phyloP scores from a whole-genome alignment of 2,113 vertebrate species.

The Chaetodon auriga region DNA sequence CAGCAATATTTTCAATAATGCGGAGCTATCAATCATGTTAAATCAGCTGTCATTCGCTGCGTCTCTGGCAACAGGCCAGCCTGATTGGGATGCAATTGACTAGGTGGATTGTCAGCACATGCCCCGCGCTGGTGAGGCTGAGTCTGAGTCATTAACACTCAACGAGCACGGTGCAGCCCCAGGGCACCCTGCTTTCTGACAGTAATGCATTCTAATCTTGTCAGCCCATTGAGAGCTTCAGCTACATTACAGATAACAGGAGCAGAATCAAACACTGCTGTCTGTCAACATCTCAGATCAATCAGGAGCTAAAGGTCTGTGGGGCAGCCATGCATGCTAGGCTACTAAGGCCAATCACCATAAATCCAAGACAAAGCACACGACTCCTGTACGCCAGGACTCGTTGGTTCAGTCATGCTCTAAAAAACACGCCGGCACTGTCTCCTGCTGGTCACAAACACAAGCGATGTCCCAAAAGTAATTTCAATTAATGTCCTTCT shows the following conservation, averaged over 20 bases:
- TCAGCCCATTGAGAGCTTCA: constrained; percentile 80
- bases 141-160: constrained; percentile 82
- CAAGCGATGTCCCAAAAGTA: constrained; percentile 31
- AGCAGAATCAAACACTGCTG: constrained; percentile 75
- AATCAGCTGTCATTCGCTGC: constrained; percentile 50
- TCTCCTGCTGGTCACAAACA: constrained; percentile 45
- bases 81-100: constrained; percentile 76
- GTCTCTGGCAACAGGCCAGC: constrained; percentile 34
- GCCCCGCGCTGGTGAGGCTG: constrained; percentile 59
- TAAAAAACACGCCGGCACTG: constrained; percentile 13
- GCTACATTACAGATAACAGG: constrained; percentile 84
- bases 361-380: constrained; percentile 24
- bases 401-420: neutral
- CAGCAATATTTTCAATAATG: constrained; percentile 34
- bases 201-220: constrained; percentile 85
- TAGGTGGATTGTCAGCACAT: constrained; percentile 70
- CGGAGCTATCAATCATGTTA: constrained; percentile 53
- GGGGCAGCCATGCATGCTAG: constrained; percentile 56
- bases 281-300: constrained; percentile 81
- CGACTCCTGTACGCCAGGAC: neutral
- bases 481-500: constrained; percentile 60
- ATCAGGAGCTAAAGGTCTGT: constrained; percentile 71
- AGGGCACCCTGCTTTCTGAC: constrained; percentile 77
- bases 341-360: constrained; percentile 49
- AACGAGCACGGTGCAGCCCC: constrained; percentile 73